A percentile compares a stretch with the other conserved stretches of the same genome.
Conservation (phyloP, 1,140 invertebrate genomes). For the Asobara japonica region DNA sequence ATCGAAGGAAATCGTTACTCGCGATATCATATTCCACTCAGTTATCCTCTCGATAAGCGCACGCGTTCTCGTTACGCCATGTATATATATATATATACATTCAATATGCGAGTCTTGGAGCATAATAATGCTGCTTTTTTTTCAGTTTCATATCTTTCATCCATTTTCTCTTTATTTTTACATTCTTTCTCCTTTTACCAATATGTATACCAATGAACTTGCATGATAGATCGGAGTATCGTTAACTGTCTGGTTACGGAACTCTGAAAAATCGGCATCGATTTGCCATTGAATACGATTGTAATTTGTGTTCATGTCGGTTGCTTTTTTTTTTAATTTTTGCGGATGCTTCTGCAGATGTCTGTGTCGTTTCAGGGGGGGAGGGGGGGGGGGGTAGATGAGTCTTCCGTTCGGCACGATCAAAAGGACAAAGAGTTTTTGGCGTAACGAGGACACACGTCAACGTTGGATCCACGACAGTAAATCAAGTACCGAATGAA, state of each 20-base stretch:
- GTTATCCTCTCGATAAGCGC: slow-evolving; percentile 18
- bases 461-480: slow-evolving; percentile 21
- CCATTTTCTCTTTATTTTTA: not conserved
- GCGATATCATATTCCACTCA: slow-evolving; percentile 45
- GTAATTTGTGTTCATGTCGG: not conserved
- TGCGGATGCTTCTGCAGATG: not conserved
- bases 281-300: slow-evolving; percentile 9
- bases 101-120: not conserved
- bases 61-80: slow-evolving; percentile 36
- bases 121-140: slow-evolving; percentile 9
- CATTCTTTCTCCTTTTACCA: not conserved
- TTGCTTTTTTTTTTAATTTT: not conserved
- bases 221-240: not conserved
- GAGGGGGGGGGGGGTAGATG: not conserved
- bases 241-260: not conserved
- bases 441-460: slow-evolving; percentile 37
- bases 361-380: not conserved
- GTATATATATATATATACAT: not conserved
- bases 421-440: slow-evolving; percentile 35
- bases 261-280: slow-evolving; percentile 3
- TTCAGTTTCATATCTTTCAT: not conserved
- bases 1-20: slow-evolving; percentile 38
- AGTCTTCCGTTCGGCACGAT: slow-evolving; percentile 23
- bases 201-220: not conserved
- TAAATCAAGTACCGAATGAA: slow-evolving; percentile 24